Conservation (phyloP, 2,797 vertebrate genomes). For the Macroramphosus scolopax region DNA sequence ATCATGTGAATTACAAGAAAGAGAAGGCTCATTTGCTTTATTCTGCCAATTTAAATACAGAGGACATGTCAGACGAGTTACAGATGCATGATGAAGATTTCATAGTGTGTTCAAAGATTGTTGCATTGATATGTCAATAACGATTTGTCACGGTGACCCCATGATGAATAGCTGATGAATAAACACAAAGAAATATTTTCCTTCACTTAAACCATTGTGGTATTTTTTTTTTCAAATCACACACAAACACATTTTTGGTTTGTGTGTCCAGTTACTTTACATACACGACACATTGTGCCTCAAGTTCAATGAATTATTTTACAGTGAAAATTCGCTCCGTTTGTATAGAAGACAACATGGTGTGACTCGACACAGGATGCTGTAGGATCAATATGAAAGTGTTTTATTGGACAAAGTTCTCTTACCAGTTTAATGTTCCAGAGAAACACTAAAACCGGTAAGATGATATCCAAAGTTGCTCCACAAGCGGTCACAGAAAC, state of each 20-base stretch:
- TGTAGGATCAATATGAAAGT: too few relatives aligned
- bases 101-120: conserved; percentile 52
- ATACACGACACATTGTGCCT: too few relatives aligned
- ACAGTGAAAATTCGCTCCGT: too few relatives aligned
- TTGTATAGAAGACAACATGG: too few relatives aligned
- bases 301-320: too few relatives aligned
- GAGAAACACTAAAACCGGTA: conserved; percentile 2
- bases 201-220: conserved; percentile 36
- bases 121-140: conserved; percentile 40
- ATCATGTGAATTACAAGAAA: conserved; percentile 36
- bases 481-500: conserved; percentile 12
- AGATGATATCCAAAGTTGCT: conserved; percentile 1
- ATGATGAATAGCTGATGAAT: conserved; percentile 61
- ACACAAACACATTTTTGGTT: too few relatives aligned
- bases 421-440: not conserved
- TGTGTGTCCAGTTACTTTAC: too few relatives aligned
- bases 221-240: too few relatives aligned
- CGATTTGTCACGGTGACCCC: conserved; percentile 34
- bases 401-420: too few relatives aligned
- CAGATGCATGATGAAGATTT: conserved; percentile 71
- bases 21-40: conserved; percentile 27
- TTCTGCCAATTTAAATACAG: conserved; percentile 47
- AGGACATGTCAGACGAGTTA: conserved; percentile 40
- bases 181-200: conserved; percentile 76
- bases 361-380: too few relatives aligned